A percentile compares a stretch with the other conserved stretches of the same genome.
phyloP scores from a whole-genome alignment of 2,888 invertebrate species.

The Dysmachus trigonus region DNA sequence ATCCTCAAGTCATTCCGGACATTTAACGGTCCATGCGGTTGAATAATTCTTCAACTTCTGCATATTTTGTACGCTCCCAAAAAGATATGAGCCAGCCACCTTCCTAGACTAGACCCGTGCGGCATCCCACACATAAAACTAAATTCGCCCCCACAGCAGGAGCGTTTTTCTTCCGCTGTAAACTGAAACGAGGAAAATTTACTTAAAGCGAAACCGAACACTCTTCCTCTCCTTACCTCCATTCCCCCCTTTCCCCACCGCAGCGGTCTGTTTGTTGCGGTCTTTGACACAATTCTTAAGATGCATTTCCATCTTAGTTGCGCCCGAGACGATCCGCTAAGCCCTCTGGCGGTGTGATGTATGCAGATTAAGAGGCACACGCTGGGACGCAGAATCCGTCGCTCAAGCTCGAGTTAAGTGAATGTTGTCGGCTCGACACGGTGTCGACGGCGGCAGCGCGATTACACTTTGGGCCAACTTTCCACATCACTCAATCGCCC shows the following conservation, averaged over 20 bases:
- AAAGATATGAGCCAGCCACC: not conserved
- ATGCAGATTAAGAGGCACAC: conserved; percentile 18
- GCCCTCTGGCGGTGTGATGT: not conserved
- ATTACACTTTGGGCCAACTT: not conserved
- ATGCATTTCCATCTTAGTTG: not conserved
- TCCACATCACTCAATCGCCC: not conserved
- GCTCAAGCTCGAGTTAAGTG: not conserved
- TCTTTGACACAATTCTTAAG: conserved; percentile 9
- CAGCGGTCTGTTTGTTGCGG: conserved; percentile 7
- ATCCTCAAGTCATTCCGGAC: too few species aligned
- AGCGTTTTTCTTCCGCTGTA: not conserved
- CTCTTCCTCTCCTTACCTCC: not conserved
- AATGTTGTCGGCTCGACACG: not conserved
- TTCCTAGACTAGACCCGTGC: not conserved
- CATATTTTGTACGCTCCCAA: not conserved
- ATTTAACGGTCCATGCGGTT: not conserved
- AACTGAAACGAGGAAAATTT: not conserved
- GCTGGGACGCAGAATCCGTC: not conserved
- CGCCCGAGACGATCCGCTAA: not conserved
- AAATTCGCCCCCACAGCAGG: not conserved
- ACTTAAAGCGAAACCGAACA: not conserved
- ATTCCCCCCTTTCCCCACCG: not conserved
- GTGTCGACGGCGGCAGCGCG: not conserved
- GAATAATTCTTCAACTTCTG: not conserved
- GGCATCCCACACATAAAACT: not conserved